Conservation (phyloP, 2,888 invertebrate species). For the Oligia strigilis region DNA sequence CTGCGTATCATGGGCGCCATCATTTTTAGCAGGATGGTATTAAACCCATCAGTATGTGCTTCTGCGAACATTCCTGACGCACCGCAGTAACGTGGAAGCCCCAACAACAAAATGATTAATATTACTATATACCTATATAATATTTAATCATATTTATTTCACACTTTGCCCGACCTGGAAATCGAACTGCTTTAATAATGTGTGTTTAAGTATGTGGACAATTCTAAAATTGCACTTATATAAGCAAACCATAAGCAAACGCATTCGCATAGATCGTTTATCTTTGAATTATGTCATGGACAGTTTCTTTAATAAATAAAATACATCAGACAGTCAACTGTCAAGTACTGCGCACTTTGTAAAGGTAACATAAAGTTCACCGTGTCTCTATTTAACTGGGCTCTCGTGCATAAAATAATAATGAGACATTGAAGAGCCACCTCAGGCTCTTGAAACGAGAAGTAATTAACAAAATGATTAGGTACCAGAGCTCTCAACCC, state of each 20-base stretch:
- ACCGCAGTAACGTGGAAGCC: too few relatives aligned
- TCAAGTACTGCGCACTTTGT: background rate
- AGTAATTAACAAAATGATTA: constrained; percentile 67
- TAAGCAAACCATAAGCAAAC: background rate
- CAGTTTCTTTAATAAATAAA: constrained; percentile 15
- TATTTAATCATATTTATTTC: too few relatives aligned
- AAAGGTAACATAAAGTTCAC: constrained; percentile 17
- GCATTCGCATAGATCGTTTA: background rate
- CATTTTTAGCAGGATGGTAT: too few relatives aligned
- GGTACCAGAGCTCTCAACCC: constrained; percentile 53
- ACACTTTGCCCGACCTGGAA: background rate
- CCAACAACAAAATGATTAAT: too few relatives aligned
- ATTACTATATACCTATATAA: too few relatives aligned
- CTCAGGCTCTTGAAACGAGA: constrained; percentile 47
- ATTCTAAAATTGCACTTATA: too few relatives aligned
- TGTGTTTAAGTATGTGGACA: background rate
- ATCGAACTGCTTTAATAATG: too few relatives aligned
- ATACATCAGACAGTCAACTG: background rate
- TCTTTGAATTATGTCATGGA: background rate
- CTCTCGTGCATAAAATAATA: constrained; percentile 65
- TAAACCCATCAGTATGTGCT: too few relatives aligned
- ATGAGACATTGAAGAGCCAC: constrained; percentile 63
- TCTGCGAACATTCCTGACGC: too few relatives aligned
- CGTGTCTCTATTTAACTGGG: constrained; percentile 39
- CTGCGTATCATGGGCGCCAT: too few relatives aligned